Conservation (phyloP, 2,888 invertebrate species). For the Apamea sordens region DNA sequence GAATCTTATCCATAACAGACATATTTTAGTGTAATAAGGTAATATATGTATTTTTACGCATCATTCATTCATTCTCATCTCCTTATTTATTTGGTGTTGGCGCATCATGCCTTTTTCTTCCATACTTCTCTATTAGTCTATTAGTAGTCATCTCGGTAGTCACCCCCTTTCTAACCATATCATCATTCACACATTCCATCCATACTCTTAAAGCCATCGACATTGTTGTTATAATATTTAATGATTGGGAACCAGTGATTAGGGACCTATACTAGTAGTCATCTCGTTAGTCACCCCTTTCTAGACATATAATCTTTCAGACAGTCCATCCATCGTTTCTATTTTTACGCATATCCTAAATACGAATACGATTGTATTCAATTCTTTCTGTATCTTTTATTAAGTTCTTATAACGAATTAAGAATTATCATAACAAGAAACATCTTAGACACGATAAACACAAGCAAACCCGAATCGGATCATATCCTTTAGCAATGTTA, state of each 20-base stretch:
- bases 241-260: too few relatives aligned
- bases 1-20: constrained; percentile 23
- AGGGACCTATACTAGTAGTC: too few relatives aligned
- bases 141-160: neutral
- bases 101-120: too few relatives aligned
- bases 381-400: neutral
- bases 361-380: neutral
- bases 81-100: too few relatives aligned
- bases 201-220: too few relatives aligned
- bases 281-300: too few relatives aligned
- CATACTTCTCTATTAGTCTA: neutral
- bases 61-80: too few relatives aligned
- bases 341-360: neutral
- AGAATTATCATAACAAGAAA: neutral
- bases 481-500: neutral
- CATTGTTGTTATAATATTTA: too few relatives aligned
- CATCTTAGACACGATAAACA: neutral
- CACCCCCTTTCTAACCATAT: neutral
- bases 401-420: neutral
- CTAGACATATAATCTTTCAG: too few relatives aligned
- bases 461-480: constrained; percentile 6
- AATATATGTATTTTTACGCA: neutral
- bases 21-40: neutral
- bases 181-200: neutral
- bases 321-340: neutral